Percentiles rank a stretch among this genome's conserved stretches.
Evolutionary conservation across 2,888 invertebrate species (phyloP).

Genomic region (Drosophila cognata): DNA sequence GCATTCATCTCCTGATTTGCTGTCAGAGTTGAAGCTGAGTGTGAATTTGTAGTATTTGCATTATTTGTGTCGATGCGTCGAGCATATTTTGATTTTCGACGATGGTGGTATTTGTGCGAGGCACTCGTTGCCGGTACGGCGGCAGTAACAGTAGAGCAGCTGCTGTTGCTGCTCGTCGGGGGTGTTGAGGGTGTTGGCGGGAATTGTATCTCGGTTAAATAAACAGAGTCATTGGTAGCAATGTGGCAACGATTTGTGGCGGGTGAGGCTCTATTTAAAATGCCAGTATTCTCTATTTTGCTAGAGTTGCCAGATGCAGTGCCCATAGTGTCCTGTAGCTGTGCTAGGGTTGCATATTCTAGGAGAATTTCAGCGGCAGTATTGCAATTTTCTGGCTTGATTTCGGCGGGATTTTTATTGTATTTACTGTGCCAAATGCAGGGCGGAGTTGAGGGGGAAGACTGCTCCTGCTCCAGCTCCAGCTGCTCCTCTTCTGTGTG

Average conservation of each 20-base stretch:
- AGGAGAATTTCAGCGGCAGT: conserved; percentile 78
- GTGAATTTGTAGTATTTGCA: background rate
- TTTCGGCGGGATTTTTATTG: background rate
- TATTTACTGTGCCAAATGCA: conserved; percentile 79
- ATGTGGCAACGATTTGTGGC: conserved; percentile 3
- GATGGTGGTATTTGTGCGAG: conserved; percentile 47
- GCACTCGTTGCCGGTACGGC: conserved; percentile 19
- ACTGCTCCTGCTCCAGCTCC: conserved; percentile 2
- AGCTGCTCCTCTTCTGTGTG: conserved; percentile 6
- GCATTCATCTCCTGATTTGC: conserved; percentile 16
- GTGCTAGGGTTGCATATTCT: conserved; percentile 61
- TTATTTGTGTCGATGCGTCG: conserved; percentile 55
- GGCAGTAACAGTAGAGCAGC: conserved; percentile 43
- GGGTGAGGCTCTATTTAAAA: conserved; percentile 16
- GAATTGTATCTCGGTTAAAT: conserved; percentile 41
- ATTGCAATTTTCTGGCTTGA: conserved; percentile 30
- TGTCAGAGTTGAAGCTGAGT: conserved; percentile 6
- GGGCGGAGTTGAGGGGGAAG: conserved; percentile 30
- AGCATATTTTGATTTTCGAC: conserved; percentile 66
- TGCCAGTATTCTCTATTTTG: conserved; percentile 20
- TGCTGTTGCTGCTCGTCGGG: conserved; percentile 59
- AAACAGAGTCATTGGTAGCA: conserved; percentile 16
- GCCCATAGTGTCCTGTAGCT: background rate
- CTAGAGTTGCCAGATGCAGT: background rate
- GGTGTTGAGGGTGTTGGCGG: conserved; percentile 55